Evolutionary conservation across 2,797 vertebrate genomes (phyloP), one percentile per base, ranked within the genome.

Genomic region (Myioborus miniatus): DNA sequence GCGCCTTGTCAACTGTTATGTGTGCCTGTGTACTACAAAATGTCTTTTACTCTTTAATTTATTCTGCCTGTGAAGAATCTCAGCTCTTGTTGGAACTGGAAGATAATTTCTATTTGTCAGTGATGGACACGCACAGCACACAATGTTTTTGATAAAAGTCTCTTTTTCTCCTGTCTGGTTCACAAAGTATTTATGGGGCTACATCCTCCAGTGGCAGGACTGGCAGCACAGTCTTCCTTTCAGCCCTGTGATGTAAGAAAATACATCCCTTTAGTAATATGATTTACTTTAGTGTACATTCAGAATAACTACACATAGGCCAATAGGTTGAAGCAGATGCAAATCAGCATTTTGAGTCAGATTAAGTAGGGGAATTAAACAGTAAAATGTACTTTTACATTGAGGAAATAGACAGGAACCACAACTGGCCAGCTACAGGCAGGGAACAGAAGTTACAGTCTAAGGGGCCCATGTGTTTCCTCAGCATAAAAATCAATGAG

Each of bases 401-500:
- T 53, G 58, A 75, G 9, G 17, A 41, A 63, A 41, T 5, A 67
- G 29, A 19, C 53, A 87, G 44, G 91, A 89, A 89, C n/a, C 46
- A 75, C 65, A 91, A 36, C 19, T 52, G 58, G 52, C 16, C 26
- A 59, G 15, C 26, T 44, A 12, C 0, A 5, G 47, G 19, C 58
- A 83, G 43, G 55, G 53, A 65, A 32, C 9, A 95, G 58, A 62
- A 78, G 43, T 69, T 67, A 62, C 68, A 43, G 20, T 56, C 41
- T 50, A 41, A 78, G 86, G 23, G 59, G 39, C 18, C 36, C 22
- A 24, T 1, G 11, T 60, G 5, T 72, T 86, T 27, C 43, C 36
- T 87, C 78, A 87, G 70, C 71, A 80, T 74, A 93, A 93, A 93
- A 89, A 89, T 81, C 81, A 83, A 36, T 86, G 74, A 92, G 4